Evolutionary conservation across 2,113 vertebrate species (phyloP).

Genomic region (Macrotus californicus): DNA sequence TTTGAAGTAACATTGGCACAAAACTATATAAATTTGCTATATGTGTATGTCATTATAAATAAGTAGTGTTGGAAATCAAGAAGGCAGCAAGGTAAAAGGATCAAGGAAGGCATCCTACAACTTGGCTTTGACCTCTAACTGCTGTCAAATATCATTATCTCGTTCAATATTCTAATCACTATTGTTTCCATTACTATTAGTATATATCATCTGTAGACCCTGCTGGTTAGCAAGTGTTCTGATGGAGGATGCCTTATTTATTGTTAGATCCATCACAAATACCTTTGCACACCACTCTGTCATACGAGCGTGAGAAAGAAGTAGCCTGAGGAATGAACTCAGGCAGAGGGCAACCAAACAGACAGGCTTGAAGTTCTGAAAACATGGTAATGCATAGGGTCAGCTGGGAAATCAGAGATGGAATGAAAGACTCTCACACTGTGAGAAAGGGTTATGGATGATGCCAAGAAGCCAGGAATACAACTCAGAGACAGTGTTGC

Average conservation of each 20-base stretch:
- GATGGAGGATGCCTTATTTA: neutral
- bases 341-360: neutral
- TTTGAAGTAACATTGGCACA: neutral
- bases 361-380: neutral
- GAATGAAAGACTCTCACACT: neutral
- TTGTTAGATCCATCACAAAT: neutral
- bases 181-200: neutral
- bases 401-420: fast-evolving
- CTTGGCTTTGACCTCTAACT: neutral
- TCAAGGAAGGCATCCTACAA: neutral
- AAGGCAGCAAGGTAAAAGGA: neutral
- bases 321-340: neutral
- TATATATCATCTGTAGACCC: neutral
- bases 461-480: neutral
- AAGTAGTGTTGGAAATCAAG: neutral
- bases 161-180: neutral
- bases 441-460: neutral
- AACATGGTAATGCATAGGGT: neutral
- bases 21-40: neutral
- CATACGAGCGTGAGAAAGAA: neutral
- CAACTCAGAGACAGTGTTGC: neutral
- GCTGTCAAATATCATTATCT: neutral
- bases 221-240: neutral
- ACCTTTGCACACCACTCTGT: neutral
- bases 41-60: neutral